Evolutionary conservation across 1,140 invertebrate genomes (phyloP).

Genomic region (Sesamia nonagrioides): DNA sequence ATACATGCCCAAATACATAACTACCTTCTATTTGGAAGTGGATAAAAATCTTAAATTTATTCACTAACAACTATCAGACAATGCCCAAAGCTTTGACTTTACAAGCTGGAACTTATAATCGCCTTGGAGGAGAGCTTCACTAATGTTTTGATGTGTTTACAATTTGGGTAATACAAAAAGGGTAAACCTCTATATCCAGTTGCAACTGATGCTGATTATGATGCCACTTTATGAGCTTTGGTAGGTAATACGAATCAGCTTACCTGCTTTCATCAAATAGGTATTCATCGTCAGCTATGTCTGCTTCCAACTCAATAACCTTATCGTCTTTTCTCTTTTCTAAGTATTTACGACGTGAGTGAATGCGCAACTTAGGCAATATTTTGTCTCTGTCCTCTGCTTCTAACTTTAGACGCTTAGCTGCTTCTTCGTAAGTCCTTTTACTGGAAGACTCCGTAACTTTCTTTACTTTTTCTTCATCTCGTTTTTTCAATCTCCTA

Average conservation of each 20-base stretch:
- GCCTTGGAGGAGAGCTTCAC: too few relatives aligned
- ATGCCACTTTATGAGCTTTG: not conserved
- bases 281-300: slow-evolving; percentile 98
- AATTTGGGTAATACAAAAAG: too few relatives aligned
- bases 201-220: not conserved
- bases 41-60: too few relatives aligned
- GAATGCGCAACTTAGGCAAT: slow-evolving; percentile 95
- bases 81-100: too few relatives aligned
- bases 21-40: too few relatives aligned
- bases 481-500: slow-evolving; percentile 94
- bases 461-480: slow-evolving; percentile 96
- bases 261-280: slow-evolving; percentile 96
- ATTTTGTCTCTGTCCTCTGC: slow-evolving; percentile 94
- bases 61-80: too few relatives aligned
- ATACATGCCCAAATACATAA: too few relatives aligned
- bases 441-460: slow-evolving; percentile 92
- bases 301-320: slow-evolving; percentile 97
- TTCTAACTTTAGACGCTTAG: slow-evolving; percentile 96
- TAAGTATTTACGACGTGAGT: slow-evolving; percentile 97
- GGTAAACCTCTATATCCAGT: too few relatives aligned
- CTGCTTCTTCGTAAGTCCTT: slow-evolving; percentile 96
- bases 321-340: slow-evolving; percentile 99
- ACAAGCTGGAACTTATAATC: too few relatives aligned
- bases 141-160: too few relatives aligned
- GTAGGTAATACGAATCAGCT: slow-evolving; percentile 72